Conservation (phyloP, 2,888 invertebrate genomes). For the Diplazon laetatorius region DNA sequence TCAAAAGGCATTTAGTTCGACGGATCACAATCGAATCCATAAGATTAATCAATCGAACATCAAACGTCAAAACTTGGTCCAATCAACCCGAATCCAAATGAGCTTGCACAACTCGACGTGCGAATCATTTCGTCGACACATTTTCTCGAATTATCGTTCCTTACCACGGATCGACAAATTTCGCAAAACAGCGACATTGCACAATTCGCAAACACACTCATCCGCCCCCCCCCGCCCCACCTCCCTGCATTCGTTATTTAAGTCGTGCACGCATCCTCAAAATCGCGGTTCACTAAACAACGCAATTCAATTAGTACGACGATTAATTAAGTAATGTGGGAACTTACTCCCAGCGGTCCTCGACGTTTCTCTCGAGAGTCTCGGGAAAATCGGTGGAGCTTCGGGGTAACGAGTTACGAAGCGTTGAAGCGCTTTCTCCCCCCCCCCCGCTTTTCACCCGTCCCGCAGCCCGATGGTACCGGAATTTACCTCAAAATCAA, state of each 20-base stretch:
- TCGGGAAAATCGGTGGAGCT: slow-evolving; percentile 36
- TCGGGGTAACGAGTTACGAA: slow-evolving; percentile 30
- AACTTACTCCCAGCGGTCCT: slow-evolving; percentile 52
- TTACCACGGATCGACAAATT: not conserved
- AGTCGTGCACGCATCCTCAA: slow-evolving; percentile 49
- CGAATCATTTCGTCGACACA: no score
- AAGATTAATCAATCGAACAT: no score
- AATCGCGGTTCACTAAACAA: slow-evolving; percentile 73
- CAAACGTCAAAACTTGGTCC: no score
- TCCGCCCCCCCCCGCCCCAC: no score
- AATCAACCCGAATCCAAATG: no score
- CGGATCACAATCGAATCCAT: no score
- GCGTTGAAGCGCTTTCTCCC: slow-evolving; percentile 17
- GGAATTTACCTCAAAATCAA: slow-evolving; percentile 29
- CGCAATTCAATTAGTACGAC: slow-evolving; percentile 77
- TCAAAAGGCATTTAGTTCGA: no score
- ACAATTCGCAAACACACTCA: not conserved
- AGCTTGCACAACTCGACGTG: no score
- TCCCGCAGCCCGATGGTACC: not conserved
- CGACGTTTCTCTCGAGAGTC: slow-evolving; percentile 10
- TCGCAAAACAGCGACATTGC: not conserved
- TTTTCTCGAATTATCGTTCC: no score
- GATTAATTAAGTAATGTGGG: slow-evolving; percentile 77
- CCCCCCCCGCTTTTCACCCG: no score
- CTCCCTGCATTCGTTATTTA: slow-evolving; percentile 27